phyloP scores from a whole-genome alignment of 2,797 vertebrate genomes.

The Chelonia mydas region DNA sequence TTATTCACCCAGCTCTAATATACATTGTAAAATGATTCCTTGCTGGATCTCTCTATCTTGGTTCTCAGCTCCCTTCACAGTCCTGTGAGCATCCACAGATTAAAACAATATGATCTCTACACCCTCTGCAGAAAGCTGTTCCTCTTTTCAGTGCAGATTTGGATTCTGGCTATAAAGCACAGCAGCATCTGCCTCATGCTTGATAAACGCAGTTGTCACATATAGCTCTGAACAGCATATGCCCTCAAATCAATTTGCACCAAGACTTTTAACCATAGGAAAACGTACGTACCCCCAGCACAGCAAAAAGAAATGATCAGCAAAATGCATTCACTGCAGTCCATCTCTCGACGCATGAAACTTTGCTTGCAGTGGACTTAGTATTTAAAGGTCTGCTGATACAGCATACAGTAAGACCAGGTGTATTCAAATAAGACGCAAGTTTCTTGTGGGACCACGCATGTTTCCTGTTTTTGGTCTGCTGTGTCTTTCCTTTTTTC shows the following conservation, averaged over 20 bases:
- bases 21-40: rapidly evolving
- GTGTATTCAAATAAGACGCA: not conserved
- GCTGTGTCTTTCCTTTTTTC: not conserved
- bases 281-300: not conserved
- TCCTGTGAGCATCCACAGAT: not conserved
- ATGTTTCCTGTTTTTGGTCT: slow-evolving; percentile 40
- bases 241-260: not conserved
- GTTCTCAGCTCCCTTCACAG: not conserved
- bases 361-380: not conserved
- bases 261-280: rapidly evolving
- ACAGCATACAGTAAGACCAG: not conserved
- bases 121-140: not conserved
- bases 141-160: not conserved
- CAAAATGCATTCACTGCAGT: not conserved
- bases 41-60: rapidly evolving
- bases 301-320: not conserved
- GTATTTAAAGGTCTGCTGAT: not conserved
- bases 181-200: not conserved
- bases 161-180: not conserved
- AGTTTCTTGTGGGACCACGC: rapidly evolving
- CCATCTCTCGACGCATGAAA: not conserved
- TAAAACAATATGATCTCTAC: no score
- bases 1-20: not conserved
- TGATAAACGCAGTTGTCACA: not conserved
- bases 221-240: not conserved